These are phyloP conservation scores for Heliconius eleuchia DNA, from an alignment of 1,140 invertebrate genomes.

Conservation along the genomic window DNA sequence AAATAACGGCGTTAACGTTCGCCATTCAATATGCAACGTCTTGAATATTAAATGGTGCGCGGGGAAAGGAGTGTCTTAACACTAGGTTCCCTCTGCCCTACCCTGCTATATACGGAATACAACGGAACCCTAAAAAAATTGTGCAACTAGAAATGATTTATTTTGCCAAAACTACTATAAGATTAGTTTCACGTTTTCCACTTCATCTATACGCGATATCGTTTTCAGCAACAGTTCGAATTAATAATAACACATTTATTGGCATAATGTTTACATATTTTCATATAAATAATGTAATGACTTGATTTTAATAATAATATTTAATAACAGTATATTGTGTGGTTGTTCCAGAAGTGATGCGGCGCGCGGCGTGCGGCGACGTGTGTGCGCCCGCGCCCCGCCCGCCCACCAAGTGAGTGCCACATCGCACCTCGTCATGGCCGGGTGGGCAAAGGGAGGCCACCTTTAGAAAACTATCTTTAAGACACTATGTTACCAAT, in stretches of 20 bases:
- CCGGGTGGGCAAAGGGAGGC: too few species aligned
- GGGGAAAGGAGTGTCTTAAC: too few species aligned
- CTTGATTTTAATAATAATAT: background rate
- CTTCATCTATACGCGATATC: background rate
- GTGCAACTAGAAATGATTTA: too few species aligned
- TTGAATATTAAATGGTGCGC: too few species aligned
- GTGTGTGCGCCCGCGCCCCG: conserved; percentile 55
- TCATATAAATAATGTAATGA: background rate
- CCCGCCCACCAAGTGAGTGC: conserved; percentile 28
- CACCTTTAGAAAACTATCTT: too few species aligned
- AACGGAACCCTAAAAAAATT: too few species aligned
- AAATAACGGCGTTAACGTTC: too few species aligned
- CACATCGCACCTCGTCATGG: too few species aligned
- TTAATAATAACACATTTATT: background rate
- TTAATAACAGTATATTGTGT: background rate
- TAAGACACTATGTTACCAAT: too few species aligned
- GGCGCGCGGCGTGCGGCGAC: conserved; percentile 69
- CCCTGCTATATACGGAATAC: too few species aligned
- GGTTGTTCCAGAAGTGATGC: conserved; percentile 76
- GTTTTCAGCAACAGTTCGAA: background rate
- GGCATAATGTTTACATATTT: background rate
- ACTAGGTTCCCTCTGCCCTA: too few species aligned
- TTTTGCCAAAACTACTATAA: background rate
- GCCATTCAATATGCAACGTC: too few species aligned
- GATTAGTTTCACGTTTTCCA: background rate